Evolutionary conservation across 2,113 vertebrate species (phyloP), one percentile per base, ranked within the genome.

Genomic region (Apodemus sylvaticus): DNA sequence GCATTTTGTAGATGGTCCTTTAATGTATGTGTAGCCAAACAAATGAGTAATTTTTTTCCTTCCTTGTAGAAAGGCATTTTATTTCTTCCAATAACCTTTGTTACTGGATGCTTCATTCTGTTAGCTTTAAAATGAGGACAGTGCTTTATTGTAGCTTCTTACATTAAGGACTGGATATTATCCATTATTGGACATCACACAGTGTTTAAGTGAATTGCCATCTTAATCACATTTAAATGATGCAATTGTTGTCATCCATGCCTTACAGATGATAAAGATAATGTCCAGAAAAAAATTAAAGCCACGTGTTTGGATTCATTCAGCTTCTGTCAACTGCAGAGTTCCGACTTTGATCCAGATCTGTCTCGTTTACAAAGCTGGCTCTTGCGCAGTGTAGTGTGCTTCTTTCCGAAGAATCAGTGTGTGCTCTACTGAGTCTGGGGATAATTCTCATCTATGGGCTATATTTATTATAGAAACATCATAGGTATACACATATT

Each of bases 1-100:
- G 96, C 29, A 97, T 82, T 95, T 96, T 20, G 31, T 73, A 85
- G 45, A 96, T 93, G 92, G 96, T 96, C 96, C 94, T 97, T 86
- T n/a, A 85, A 62, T 68, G 3, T 76, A 76, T 71, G 81, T 87
- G 96, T 96, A 96, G 95, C 96, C 95, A 98, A 97, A 97, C 92
- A 97, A 97, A 97, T 94, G 81, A 98, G 96, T 94, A 94, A 92
- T 42, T 24, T 86, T 48, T 86, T 20, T n/a, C 45, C 42, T 68
- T 86, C 22, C 10, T 20, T 66, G 14, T 66, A 66, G 26, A 86
- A 66, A 66, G 16, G 11, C 1, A 13, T 48, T 48, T 85, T 10
- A 42, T 91, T 74, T 86, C 34, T 45, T 64, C 8, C 12, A 45
- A 53, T 48, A 79, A n/a, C 53, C 24, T 91, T 77, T 70, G 29